Conservation (phyloP, 2,888 invertebrate species). For the Dryadula phaetusa region DNA sequence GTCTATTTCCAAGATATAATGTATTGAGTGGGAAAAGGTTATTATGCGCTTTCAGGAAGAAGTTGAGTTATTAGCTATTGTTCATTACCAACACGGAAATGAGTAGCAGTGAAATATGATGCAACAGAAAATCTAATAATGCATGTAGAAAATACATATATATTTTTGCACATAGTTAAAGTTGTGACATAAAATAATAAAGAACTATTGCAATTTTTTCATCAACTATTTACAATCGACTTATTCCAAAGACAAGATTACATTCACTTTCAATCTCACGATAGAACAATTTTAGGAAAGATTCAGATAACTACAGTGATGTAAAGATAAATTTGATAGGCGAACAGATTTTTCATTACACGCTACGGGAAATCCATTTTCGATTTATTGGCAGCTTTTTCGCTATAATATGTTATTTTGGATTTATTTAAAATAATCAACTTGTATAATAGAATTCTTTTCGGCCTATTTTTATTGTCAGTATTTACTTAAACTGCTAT, state of each 20-base stretch:
- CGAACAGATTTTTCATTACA: conserved; percentile 60
- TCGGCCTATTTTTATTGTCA: neutral
- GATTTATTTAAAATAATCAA: conserved; percentile 3
- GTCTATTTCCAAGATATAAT: too few species aligned
- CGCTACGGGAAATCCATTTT: conserved; percentile 43
- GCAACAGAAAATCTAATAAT: neutral
- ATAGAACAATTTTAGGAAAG: conserved; percentile 66
- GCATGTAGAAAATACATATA: neutral
- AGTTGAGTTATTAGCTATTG: neutral
- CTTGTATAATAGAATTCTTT: neutral
- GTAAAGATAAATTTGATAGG: conserved; percentile 60
- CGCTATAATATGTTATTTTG: conserved; percentile 34
- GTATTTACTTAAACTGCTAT: neutral
- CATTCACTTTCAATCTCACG: conserved; percentile 22
- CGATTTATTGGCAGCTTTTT: conserved; percentile 40
- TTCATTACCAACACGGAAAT: neutral
- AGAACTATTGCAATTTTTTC: neutral
- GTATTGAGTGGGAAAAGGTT: too few species aligned
- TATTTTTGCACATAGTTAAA: neutral
- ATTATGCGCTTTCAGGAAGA: too few species aligned
- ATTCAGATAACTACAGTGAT: conserved; percentile 52
- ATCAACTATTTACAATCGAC: neutral
- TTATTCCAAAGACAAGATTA: conserved; percentile 2
- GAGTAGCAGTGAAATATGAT: neutral
- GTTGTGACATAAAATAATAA: neutral